Evolutionary conservation across 2,888 invertebrate species (phyloP).

Genomic region (Neoitamus cyanurus): DNA sequence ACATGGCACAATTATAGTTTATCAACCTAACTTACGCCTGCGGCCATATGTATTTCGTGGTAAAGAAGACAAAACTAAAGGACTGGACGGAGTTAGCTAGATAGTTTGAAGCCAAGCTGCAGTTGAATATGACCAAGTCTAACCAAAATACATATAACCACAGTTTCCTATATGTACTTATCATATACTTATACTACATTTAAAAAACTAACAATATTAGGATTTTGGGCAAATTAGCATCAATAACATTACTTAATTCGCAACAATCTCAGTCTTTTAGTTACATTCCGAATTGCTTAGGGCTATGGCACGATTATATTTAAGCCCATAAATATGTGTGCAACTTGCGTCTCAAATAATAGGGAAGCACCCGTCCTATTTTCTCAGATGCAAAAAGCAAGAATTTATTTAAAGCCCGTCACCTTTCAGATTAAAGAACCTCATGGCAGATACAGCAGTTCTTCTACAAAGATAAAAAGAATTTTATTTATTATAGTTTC

Average conservation of each 20-base stretch:
- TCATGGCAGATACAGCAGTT: background rate
- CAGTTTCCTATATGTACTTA: background rate
- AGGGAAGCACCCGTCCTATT: background rate
- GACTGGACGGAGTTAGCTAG: background rate
- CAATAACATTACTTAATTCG: slow-evolving; percentile 32
- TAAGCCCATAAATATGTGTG: background rate
- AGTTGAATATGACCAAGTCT: background rate
- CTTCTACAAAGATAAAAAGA: background rate
- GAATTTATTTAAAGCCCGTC: background rate
- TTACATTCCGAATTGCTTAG: slow-evolving; percentile 34
- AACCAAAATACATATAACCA: background rate
- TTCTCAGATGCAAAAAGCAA: background rate
- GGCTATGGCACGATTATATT: slow-evolving; percentile 10
- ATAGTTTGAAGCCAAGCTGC: background rate
- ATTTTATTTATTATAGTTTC: background rate
- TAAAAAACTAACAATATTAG: background rate
- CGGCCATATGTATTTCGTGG: background rate
- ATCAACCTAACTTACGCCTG: background rate
- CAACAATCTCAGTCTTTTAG: slow-evolving; percentile 44
- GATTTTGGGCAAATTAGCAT: slow-evolving; percentile 11
- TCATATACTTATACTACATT: background rate
- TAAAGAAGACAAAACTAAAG: background rate
- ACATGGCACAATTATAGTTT: slow-evolving; percentile 35
- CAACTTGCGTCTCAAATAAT: background rate
- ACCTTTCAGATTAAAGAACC: background rate